Conservation (phyloP, 1,140 invertebrate species). For the Aethina tumida region DNA sequence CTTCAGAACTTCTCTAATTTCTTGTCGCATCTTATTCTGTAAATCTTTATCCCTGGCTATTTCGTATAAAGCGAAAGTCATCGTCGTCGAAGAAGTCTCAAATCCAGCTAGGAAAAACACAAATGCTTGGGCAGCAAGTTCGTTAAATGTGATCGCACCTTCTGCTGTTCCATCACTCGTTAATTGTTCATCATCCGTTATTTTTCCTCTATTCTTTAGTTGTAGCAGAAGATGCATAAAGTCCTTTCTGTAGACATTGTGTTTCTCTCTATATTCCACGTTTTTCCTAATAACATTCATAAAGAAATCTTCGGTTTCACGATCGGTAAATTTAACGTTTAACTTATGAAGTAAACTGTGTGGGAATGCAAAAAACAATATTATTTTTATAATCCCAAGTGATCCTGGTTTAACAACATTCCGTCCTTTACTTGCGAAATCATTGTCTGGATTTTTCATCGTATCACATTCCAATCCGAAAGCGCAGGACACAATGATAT, state of each 20-base stretch:
- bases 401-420: slow-evolving; percentile 37
- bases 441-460: slow-evolving; percentile 40
- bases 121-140: slow-evolving; percentile 35
- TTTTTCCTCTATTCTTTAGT: not conserved
- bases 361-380: not conserved
- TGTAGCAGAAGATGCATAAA: slow-evolving; percentile 41
- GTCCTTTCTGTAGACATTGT: slow-evolving; percentile 37
- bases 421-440: slow-evolving; percentile 37
- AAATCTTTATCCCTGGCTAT: slow-evolving; percentile 38
- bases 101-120: slow-evolving; percentile 45
- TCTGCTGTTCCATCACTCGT: not conserved
- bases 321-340: not conserved
- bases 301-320: slow-evolving; percentile 36
- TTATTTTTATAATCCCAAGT: slow-evolving; percentile 18
- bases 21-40: slow-evolving; percentile 38
- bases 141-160: slow-evolving; percentile 8
- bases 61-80: slow-evolving; percentile 41
- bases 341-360: not conserved
- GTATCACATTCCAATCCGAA: slow-evolving; percentile 51
- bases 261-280: slow-evolving; percentile 36
- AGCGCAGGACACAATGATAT: slow-evolving; percentile 50
- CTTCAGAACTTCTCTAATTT: slow-evolving; percentile 37
- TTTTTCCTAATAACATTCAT: slow-evolving; percentile 34
- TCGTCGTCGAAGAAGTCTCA: slow-evolving; percentile 41
- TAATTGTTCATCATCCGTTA: not conserved